Evolutionary conservation across 2,888 invertebrate species (phyloP), one percentile per base, ranked within the genome.

Genomic region (Hyalella azteca): DNA sequence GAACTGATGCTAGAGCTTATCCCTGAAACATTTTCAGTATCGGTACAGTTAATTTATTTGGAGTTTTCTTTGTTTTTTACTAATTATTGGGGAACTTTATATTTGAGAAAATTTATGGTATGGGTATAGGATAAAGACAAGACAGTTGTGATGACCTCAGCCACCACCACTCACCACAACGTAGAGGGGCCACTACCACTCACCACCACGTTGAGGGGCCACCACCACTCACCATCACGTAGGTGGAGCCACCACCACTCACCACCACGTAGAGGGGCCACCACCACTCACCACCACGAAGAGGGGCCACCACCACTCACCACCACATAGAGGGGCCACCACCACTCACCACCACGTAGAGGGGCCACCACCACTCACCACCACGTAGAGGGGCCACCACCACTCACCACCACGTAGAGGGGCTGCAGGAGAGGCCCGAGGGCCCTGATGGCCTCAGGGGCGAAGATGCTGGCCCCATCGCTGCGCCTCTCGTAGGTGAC

Each of bases 401-500:
- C 26, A 90, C 90, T 89, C 88, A 95, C 95, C 85, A 95, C 94
- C 85, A 97, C 91, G 87, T 93, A 94, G 78, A 97, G 90, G 1
- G 94, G 91, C 89, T 98, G 97, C n/a, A 90, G 91, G n/a, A 93
- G 95, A 2, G 98, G 98, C 80, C 98, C 98, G 50, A 93, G 89
- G 81, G 94, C 93, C 15, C 92, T 91, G 75, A 98, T 90, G 83
- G 91, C 93, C 89, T 98, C 98, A 0, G 95, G 94, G 0, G 95
- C 93, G 0, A 93, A 91, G 86, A 94, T 93, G 2, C 93, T 94
- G 22, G 93, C 91, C 86, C 94, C 93, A 2, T 93, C 94, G 26
- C 93, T 93, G 85, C 92, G 92, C 84, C 96, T 90, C 86, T 95
- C 93, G 88, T 98, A 98, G 87, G 93, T 92, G 91, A 97, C 97